These are phyloP conservation scores for Chloropsis hardwickii DNA, from an alignment of 2,113 vertebrate genomes.

Conservation along the genomic window DNA sequence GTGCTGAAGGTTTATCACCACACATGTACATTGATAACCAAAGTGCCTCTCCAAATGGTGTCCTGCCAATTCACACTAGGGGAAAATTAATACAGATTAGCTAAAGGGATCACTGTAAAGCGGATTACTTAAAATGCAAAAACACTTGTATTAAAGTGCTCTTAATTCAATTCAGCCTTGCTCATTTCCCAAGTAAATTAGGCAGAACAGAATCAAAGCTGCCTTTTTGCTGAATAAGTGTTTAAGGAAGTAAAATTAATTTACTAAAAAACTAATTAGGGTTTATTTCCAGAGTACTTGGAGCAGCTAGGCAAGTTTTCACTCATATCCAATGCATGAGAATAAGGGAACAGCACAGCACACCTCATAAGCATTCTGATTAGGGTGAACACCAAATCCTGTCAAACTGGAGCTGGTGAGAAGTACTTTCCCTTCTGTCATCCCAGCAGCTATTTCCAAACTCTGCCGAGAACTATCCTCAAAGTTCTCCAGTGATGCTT, in stretches of 20 bases:
- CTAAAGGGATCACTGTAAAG: conserved; percentile 29
- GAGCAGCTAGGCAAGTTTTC: background rate
- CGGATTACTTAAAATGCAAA: background rate
- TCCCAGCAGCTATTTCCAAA: background rate
- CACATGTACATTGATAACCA: background rate
- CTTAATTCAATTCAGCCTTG: conserved; percentile 28
- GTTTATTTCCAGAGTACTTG: background rate
- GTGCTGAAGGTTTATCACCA: background rate
- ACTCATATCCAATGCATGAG: background rate
- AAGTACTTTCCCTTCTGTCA: background rate
- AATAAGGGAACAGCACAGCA: background rate
- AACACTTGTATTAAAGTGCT: background rate
- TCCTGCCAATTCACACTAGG: background rate
- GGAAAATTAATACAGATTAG: conserved; percentile 41
- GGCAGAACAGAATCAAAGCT: conserved; percentile 17
- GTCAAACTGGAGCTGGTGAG: background rate
- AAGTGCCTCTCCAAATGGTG: background rate
- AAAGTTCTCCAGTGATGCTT: background rate
- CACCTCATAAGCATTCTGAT: background rate
- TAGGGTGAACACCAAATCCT: background rate
- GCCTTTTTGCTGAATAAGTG: background rate
- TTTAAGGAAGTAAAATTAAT: conserved; percentile 18
- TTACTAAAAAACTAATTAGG: background rate
- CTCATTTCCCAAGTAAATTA: conserved; percentile 33
- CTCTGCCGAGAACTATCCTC: background rate